Evolutionary conservation across 2,797 vertebrate species (phyloP).

Genomic region (Neoniphon sammara): DNA sequence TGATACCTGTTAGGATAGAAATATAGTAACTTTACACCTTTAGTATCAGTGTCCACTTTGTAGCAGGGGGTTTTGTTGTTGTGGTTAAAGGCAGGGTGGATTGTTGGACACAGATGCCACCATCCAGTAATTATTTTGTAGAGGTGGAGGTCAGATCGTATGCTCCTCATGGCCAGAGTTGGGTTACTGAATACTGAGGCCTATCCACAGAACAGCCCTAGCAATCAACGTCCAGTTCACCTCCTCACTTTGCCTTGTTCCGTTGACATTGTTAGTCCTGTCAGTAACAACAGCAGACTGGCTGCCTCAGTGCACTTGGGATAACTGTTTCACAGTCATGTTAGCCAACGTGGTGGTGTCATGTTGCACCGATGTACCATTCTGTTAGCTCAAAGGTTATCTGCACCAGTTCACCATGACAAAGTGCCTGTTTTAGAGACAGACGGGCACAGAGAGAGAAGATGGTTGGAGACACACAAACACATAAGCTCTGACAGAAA

Average conservation of each 20-base stretch:
- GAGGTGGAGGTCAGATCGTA: constrained; percentile 58
- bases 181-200: constrained; percentile 46
- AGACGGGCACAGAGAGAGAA: constrained; percentile 18
- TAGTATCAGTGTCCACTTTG: constrained; percentile 26
- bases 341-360: constrained; percentile 51
- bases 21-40: constrained; percentile 17
- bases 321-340: constrained; percentile 56
- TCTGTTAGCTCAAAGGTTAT: constrained; percentile 74
- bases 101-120: constrained; percentile 51
- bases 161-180: constrained; percentile 38
- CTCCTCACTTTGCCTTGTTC: constrained; percentile 35
- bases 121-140: constrained; percentile 63
- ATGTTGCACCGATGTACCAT: constrained; percentile 66
- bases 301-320: constrained; percentile 44
- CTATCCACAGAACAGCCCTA: constrained; percentile 20
- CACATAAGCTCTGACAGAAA: constrained; percentile 17
- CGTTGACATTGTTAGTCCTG: constrained; percentile 38
- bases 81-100: constrained; percentile 45
- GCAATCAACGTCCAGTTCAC: constrained; percentile 13
- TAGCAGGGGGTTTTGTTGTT: constrained; percentile 13
- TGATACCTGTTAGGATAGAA: constrained; percentile 38
- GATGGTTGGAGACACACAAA: constrained; percentile 29
- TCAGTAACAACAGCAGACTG: constrained; percentile 32
- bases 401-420: constrained; percentile 66
- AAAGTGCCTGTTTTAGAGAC: constrained; percentile 53